Evolutionary conservation across 2,113 vertebrate species (phyloP), one percentile per base, ranked within the genome.

Genomic region (Furnarius figulus): DNA sequence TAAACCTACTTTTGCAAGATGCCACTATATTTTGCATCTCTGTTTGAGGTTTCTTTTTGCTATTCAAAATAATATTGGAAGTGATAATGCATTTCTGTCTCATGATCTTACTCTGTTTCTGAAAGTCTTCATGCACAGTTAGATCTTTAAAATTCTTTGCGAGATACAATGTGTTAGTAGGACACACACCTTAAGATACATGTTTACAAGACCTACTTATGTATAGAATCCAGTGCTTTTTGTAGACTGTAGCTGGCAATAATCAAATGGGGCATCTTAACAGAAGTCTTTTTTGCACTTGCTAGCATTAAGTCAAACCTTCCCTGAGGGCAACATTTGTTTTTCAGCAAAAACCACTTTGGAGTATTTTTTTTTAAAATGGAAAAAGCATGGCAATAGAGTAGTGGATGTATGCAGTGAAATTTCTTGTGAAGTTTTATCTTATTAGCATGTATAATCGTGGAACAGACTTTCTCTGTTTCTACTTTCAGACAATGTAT

Each of bases 131-230:
- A 1, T 37, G 18, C 5, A 30, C 25, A 46, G 25, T 28, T 4
- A 20, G 22, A 18, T 90, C 47, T 59, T 59, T 42, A 59, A 15
- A 18, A 9, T 35, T 40, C 24, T 84, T 65, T 83, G 39, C 35
- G 73, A 73, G 44, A 30, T 15, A 33, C 0, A 35, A 5, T 0
- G 0, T 7, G 8, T 72, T 55, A 50, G 21, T 28, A 79, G 52
- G 31, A 33, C 17, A 21, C 13, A 35, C 3, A 39, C 9, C 10
- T 76, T 25, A 55, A 67, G 47, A 47, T 20, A 39, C 0, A 0
- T 4, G 18, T 19, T 93, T 91, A 37, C 33, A 80, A 73, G 63
- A 72, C 21, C 18, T 31, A 58, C 12, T 47, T 11, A 20, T 46
- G 9, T 39, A 6, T 80, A 47, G 35, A 65, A 65, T 65, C 12